phyloP scores from a whole-genome alignment of 2,797 vertebrate species.

The Ptychobarbus kaznakovi region DNA sequence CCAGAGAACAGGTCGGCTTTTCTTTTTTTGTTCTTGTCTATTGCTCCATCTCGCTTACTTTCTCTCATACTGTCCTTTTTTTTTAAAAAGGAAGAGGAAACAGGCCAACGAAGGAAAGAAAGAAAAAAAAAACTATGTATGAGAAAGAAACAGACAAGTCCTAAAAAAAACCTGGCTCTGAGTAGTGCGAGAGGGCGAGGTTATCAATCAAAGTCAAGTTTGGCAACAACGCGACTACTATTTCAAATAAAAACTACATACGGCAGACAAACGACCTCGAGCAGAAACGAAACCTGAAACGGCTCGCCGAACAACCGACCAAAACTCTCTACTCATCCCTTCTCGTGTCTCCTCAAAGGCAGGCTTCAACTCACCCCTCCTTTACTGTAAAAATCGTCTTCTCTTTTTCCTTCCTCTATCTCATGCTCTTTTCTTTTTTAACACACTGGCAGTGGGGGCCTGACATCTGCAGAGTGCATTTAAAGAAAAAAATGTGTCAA shows the following conservation, averaged over 20 bases:
- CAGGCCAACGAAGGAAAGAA: conserved; percentile 63
- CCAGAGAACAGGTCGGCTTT: conserved; percentile 48
- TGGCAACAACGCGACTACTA: conserved; percentile 83
- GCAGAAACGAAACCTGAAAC: conserved; percentile 75
- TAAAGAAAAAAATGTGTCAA: conserved; percentile 97
- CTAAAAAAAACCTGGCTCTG: conserved; percentile 53
- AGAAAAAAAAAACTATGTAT: conserved; percentile 54
- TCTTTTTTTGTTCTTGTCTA: conserved; percentile 51
- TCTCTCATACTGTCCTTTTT: conserved; percentile 56
- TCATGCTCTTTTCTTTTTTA: conserved; percentile 74
- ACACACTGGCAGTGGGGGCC: conserved; percentile 85
- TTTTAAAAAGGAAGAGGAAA: conserved; percentile 38
- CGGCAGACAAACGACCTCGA: conserved; percentile 84
- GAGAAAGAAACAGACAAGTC: conserved; percentile 52
- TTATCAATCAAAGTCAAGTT: conserved; percentile 82
- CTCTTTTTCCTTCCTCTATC: conserved; percentile 43
- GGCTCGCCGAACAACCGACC: conserved; percentile 55
- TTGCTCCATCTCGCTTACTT: conserved; percentile 59
- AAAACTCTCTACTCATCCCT: conserved; percentile 59
- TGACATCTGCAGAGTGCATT: conserved; percentile 99
- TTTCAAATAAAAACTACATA: conserved; percentile 83
- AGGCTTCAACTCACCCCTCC: conserved; percentile 57
- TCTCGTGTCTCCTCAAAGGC: conserved; percentile 39
- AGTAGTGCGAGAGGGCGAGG: conserved; percentile 53
- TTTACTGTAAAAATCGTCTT: conserved; percentile 43